Conservation (phyloP, 2,113 vertebrate genomes). For the Microtus montanus region DNA sequence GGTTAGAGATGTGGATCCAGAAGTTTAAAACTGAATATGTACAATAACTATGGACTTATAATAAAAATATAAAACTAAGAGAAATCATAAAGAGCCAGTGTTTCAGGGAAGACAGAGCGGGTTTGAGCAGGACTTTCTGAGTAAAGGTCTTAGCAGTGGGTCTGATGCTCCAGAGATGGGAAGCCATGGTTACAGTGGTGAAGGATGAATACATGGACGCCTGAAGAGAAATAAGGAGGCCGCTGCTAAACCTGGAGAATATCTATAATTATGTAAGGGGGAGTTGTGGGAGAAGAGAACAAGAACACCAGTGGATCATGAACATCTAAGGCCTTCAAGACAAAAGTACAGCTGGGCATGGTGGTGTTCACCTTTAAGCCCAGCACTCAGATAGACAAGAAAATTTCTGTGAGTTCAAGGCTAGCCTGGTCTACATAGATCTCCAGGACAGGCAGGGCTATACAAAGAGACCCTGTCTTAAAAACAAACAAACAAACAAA, state of each 20-base stretch:
- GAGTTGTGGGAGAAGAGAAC: not conserved
- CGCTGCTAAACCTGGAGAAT: not conserved
- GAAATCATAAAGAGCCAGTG: not conserved
- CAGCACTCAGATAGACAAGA: not conserved
- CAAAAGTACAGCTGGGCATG: not conserved
- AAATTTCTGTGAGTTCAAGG: not conserved
- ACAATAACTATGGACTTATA: not conserved
- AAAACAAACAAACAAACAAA: not conserved
- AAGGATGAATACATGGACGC: not conserved
- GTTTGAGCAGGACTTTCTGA: not conserved
- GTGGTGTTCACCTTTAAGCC: not conserved
- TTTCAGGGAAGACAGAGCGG: not conserved
- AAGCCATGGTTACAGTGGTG: not conserved
- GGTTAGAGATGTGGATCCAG: not conserved
- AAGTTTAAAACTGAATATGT: constrained; percentile 38
- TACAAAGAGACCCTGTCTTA: not conserved
- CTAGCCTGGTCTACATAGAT: not conserved
- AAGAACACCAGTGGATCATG: not conserved
- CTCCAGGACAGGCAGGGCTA: not conserved
- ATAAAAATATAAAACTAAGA: constrained; percentile 6
- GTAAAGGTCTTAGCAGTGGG: not conserved
- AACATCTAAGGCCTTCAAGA: constrained; percentile 44
- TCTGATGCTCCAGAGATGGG: not conserved
- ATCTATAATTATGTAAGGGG: not conserved
- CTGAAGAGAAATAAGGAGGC: not conserved